Percentiles rank a stretch among this genome's conserved stretches.
These are phyloP conservation scores for rat (Rattus norvegicus) DNA, from an alignment of 2,113 vertebrate genomes.

Conservation along the genomic window DNA sequence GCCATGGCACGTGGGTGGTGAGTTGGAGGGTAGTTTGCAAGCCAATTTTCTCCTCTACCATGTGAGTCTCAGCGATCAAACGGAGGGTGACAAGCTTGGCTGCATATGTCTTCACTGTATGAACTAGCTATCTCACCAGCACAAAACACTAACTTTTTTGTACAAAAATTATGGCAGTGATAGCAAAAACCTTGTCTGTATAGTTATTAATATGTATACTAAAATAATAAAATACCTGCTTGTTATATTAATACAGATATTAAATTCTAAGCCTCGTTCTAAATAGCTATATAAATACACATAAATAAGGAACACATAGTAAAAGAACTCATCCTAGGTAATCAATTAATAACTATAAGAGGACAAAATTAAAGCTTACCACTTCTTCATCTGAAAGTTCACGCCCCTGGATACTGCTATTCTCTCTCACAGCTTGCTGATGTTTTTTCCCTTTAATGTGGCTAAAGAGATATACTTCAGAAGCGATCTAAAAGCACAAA, in stretches of 20 bases:
- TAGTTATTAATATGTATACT: neutral
- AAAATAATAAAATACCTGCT: neutral
- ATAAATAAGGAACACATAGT: neutral
- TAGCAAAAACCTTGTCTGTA: neutral
- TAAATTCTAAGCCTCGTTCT: neutral
- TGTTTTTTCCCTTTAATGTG: slow-evolving; percentile 98
- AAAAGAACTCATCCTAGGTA: neutral
- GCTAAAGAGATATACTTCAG: slow-evolving; percentile 99
- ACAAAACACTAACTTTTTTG: neutral
- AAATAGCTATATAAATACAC: neutral
- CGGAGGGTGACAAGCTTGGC: neutral
- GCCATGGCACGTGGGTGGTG: neutral
- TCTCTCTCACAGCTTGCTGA: slow-evolving; percentile 97
- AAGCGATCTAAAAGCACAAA: slow-evolving; percentile 93
- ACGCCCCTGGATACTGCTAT: slow-evolving; percentile 98
- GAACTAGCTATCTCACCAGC: neutral
- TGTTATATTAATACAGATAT: neutral
- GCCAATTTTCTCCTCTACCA: neutral
- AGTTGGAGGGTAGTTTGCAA: too few relatives aligned
- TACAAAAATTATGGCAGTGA: neutral
- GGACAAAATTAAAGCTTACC: slow-evolving; percentile 87
- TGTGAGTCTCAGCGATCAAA: neutral
- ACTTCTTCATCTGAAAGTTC: slow-evolving; percentile 99
- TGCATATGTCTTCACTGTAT: neutral
- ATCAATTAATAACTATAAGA: neutral